Conservation (phyloP, 2,888 invertebrate genomes). For the Thera obeliscata region DNA sequence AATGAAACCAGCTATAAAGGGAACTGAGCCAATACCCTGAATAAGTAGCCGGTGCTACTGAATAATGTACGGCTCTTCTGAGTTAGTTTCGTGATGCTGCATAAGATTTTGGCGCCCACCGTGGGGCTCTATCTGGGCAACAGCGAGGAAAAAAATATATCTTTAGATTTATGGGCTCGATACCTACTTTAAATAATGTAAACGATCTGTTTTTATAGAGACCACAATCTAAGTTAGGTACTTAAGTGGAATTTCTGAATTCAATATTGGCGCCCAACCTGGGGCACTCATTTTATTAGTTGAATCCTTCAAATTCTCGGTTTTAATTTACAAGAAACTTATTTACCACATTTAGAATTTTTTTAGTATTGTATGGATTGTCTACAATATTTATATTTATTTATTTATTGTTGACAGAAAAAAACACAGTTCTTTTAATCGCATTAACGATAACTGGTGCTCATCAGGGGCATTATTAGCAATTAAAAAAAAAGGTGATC, state of each 20-base stretch:
- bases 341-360: too few relatives aligned
- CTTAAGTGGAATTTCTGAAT: too few relatives aligned
- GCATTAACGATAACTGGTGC: slow-evolving; percentile 18
- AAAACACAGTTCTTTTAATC: background rate
- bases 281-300: too few relatives aligned
- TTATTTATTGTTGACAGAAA: too few relatives aligned
- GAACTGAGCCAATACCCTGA: slow-evolving; percentile 36
- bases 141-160: background rate
- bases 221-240: too few relatives aligned
- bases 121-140: slow-evolving; percentile 9
- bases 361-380: too few relatives aligned
- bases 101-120: slow-evolving; percentile 34
- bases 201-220: too few relatives aligned
- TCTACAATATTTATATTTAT: too few relatives aligned
- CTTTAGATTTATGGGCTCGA: background rate
- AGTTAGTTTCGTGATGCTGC: slow-evolving; percentile 21
- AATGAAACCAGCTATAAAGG: slow-evolving; percentile 29
- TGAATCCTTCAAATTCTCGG: too few relatives aligned
- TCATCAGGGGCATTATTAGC: slow-evolving; percentile 20
- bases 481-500: too few relatives aligned
- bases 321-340: too few relatives aligned
- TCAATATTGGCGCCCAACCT: background rate
- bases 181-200: too few relatives aligned
- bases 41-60: slow-evolving; percentile 16
- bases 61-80: slow-evolving; percentile 15